Base-by-base conservation (phyloP, 2,113 vertebrate genomes). In the Aythya baeri region DNA sequence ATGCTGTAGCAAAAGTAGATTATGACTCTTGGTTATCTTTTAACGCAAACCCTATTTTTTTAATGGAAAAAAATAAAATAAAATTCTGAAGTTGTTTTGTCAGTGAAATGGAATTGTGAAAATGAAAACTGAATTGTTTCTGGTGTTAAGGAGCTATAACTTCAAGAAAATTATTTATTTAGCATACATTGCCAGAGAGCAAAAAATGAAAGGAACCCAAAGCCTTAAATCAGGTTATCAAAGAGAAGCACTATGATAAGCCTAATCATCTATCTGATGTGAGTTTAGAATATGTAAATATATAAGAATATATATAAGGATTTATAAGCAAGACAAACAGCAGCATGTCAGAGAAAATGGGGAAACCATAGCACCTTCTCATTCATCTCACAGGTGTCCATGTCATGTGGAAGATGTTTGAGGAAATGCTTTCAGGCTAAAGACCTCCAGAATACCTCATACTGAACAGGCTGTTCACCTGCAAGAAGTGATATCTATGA, bases 191-290 rank as follows among this genome's bases (percentile, higher is more conserved):
- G 65, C 62, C 34, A 46, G 89, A 95, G 46, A 89, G 31, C 58
- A 89, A 67, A 80, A 91, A 92, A 57, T 80, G 82, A 86, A 94
- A 96, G 63, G 14, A 62, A 9, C 55, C 55, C 57, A 81, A 74
- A 88, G 77, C 32, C 52, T 93, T 76, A 94, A 78, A 94, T 86
- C 84, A 86, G 15, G 46, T 38, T 93, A 65, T 86, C 86, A 92
- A 89, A 91, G 67, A 50, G 46, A 94, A 91, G 46, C 93, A 85
- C 54, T 83, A 57, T 55, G 20, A 75, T 93, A 95, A 96, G 63
- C 34, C 13, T 83, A 67, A 89, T 79, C 32, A 82, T 86, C 73
- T 93, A 49, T 86, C 62, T 72, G 65, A 75, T 86, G 87, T 44
- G 55, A 96, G 94, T 93, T 86, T 65, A 73, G 18, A 91, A 81